phyloP scores from a whole-genome alignment of 1,140 invertebrate species.

The Pemphigus obesinymphae region DNA sequence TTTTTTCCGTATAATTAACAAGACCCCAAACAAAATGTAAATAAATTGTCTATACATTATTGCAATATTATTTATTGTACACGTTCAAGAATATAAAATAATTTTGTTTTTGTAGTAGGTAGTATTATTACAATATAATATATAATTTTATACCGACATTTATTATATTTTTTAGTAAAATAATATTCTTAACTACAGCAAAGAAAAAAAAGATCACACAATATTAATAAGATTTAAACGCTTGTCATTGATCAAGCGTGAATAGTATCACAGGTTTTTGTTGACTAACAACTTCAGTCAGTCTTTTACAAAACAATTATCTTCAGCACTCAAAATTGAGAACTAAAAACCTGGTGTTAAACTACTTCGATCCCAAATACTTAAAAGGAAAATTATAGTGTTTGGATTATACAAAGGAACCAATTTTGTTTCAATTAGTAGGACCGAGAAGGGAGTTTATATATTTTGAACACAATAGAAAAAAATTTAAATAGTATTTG shows the following conservation, averaged over 20 bases:
- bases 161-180: background rate
- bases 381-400: background rate
- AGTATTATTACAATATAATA: background rate
- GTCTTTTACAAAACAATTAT: conserved; percentile 10
- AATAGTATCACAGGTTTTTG: conserved; percentile 37
- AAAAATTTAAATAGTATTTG: background rate
- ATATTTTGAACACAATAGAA: conserved; percentile 1
- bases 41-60: conserved; percentile 10
- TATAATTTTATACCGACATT: background rate
- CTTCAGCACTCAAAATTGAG: background rate
- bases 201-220: conserved; percentile 26
- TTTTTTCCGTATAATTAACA: background rate
- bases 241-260: conserved; percentile 6
- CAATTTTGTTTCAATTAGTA: background rate
- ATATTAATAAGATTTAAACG: conserved; percentile 27
- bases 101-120: background rate
- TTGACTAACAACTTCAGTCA: conserved; percentile 35
- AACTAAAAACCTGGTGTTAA: background rate
- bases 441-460: background rate
- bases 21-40: conserved; percentile 5
- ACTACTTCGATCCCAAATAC: conserved; percentile 2
- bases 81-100: background rate
- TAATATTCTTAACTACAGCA: background rate
- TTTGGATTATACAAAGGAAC: background rate
- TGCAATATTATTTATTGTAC: background rate